Conservation (phyloP, 2,888 invertebrate species). For the Tenthredo notha region DNA sequence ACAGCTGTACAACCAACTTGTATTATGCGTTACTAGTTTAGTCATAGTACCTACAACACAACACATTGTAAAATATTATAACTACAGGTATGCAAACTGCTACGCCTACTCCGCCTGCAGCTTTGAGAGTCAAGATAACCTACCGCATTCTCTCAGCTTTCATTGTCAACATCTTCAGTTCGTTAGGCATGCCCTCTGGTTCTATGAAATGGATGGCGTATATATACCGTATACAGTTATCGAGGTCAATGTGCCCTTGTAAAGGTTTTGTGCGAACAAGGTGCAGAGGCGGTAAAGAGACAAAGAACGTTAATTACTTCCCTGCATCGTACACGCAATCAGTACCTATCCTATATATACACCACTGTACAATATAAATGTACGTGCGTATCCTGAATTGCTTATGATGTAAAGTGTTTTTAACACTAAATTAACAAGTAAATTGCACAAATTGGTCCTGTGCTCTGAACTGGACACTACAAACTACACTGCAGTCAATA, state of each 20-base stretch:
- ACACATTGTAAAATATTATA: slow-evolving; percentile 19
- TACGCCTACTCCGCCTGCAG: slow-evolving; percentile 39
- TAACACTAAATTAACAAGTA: not conserved
- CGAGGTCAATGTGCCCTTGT: slow-evolving; percentile 47
- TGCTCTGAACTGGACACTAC: not conserved
- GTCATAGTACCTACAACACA: not conserved
- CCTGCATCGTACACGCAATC: slow-evolving; percentile 29
- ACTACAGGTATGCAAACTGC: slow-evolving; percentile 21
- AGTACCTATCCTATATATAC: not conserved
- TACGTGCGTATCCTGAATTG: not conserved
- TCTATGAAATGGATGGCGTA: not conserved
- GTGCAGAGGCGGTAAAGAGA: slow-evolving; percentile 8
- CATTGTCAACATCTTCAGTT: slow-evolving; percentile 51
- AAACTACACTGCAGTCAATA: not conserved
- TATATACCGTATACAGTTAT: slow-evolving; percentile 38
- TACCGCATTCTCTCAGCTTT: slow-evolving; percentile 46
- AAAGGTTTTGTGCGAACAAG: slow-evolving; percentile 41
- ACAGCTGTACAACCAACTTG: slow-evolving; percentile 10
- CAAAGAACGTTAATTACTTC: slow-evolving; percentile 40
- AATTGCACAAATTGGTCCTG: not conserved
- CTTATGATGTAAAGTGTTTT: slow-evolving; percentile 11
- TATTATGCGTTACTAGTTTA: slow-evolving; percentile 32
- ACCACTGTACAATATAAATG: slow-evolving; percentile 4
- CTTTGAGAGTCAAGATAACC: slow-evolving; percentile 4
- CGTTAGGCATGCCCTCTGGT: slow-evolving; percentile 46